Conservation (phyloP, 2,113 vertebrate species). For the Callochromis pleurospilus region DNA sequence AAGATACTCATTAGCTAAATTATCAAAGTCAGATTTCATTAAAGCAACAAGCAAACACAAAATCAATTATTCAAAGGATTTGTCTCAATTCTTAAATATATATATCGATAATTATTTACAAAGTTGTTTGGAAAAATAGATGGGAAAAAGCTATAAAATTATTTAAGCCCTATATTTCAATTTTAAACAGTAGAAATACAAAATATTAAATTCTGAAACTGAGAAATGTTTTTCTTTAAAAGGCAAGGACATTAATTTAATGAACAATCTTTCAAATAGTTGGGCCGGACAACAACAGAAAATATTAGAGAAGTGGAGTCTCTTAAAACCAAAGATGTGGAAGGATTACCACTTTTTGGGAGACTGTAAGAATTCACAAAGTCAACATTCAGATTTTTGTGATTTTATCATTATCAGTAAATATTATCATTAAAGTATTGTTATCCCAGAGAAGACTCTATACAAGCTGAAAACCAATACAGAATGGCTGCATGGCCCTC, state of each 20-base stretch:
- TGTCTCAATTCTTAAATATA: background rate
- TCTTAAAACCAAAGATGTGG: background rate
- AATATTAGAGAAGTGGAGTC: background rate
- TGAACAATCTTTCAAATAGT: background rate
- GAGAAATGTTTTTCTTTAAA: background rate
- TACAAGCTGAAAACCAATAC: background rate
- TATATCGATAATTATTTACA: background rate
- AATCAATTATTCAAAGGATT: background rate
- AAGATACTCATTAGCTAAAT: background rate
- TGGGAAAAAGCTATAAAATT: background rate
- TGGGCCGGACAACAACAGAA: background rate
- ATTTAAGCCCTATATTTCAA: background rate
- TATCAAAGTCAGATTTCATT: background rate
- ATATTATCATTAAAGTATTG: background rate
- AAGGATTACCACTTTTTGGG: background rate
- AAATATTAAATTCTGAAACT: background rate
- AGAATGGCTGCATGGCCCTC: background rate
- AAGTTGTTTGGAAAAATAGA: background rate
- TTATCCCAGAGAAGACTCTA: background rate
- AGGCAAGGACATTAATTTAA: background rate
- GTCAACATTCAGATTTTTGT: background rate
- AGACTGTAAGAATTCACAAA: background rate
- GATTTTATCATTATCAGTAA: background rate
- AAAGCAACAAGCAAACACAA: background rate
- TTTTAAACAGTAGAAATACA: background rate